Evolutionary conservation across 2,797 vertebrate species (phyloP).

Genomic region (Acanthiza pusilla): DNA sequence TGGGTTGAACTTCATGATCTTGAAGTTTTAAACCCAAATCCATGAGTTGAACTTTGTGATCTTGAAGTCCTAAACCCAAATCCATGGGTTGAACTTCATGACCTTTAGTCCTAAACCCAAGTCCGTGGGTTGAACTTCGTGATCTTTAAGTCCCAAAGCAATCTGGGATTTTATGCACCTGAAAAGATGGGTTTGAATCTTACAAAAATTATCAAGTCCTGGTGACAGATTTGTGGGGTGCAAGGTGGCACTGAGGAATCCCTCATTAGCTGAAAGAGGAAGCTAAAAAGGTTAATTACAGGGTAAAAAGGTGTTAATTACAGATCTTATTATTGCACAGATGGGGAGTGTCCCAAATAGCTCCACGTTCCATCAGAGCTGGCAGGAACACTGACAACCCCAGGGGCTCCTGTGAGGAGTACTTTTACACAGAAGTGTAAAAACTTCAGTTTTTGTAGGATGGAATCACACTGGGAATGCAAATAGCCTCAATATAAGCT

Average conservation of each 20-base stretch:
- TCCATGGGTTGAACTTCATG: not conserved
- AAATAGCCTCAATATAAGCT: not conserved
- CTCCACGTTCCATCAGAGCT: not conserved
- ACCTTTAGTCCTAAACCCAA: no score
- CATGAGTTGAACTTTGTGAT: not conserved
- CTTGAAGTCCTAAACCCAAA: not conserved
- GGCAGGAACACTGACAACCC: not conserved
- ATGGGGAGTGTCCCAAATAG: not conserved
- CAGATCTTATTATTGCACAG: not conserved
- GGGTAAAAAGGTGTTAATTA: not conserved
- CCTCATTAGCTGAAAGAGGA: not conserved
- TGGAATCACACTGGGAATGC: not conserved
- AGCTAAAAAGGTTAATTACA: not conserved
- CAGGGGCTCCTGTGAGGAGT: not conserved
- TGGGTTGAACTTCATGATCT: not conserved
- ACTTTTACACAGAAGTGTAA: not conserved
- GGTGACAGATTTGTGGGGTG: not conserved
- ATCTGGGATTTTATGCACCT: not conserved
- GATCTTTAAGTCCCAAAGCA: not conserved
- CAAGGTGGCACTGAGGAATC: not conserved
- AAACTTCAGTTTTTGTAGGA: not conserved
- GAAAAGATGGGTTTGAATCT: not conserved
- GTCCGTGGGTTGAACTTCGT: not conserved
- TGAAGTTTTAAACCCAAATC: no score
- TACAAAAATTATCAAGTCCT: not conserved